Evolutionary conservation across 2,888 invertebrate species (phyloP), one percentile per base, ranked within the genome.

Genomic region (Meiosimyza platycephala): DNA sequence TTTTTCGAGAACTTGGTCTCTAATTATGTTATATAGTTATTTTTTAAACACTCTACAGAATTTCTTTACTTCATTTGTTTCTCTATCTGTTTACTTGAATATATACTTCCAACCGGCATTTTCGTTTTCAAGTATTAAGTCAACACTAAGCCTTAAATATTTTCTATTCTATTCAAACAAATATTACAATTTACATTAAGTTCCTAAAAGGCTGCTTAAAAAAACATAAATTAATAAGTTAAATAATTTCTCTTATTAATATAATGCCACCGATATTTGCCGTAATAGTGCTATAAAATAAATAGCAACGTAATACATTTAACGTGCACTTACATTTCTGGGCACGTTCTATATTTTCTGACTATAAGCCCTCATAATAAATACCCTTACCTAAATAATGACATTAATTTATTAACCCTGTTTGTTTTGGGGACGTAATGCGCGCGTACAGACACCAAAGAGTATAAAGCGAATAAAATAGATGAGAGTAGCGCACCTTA

Each of bases 321-420:
- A 62, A 33, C 40, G 28, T 62, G n/a, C 28, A 15, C 28, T 57
- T 57, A 48, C 48, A 13, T 28, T 51, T 51, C 51, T 28, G 7
- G 51, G 50, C 64, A 64, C 64, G 64, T 64, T 18, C 64, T 28
- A 40, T 51, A 22, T 51, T 22, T 40, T 40, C 33, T 33, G 6
- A 40, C 33, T 62, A 16, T 9, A 22, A 15, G 40, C 28, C 28
- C 60, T 16, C 33, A 47, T 40, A 62, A 22, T 47, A 18, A 15
- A n/a, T 48, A n/a, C 47, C 28, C 64, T 64, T 28, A 51, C 64
- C 64, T 50, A 22, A 22, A 51, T 51, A 71, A 55, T 68, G 60
- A 62, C 63, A 68, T 68, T 74, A 74, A 74, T 74, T 74, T 75
- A 65, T 73, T 70, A 66, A 64, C 60, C 28, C 70, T 69, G 71